These are phyloP conservation scores for Aurelia aurita DNA, from an alignment of 30 jellyfish, hydroid and myxozoan genomes.

Conservation along the genomic window DNA sequence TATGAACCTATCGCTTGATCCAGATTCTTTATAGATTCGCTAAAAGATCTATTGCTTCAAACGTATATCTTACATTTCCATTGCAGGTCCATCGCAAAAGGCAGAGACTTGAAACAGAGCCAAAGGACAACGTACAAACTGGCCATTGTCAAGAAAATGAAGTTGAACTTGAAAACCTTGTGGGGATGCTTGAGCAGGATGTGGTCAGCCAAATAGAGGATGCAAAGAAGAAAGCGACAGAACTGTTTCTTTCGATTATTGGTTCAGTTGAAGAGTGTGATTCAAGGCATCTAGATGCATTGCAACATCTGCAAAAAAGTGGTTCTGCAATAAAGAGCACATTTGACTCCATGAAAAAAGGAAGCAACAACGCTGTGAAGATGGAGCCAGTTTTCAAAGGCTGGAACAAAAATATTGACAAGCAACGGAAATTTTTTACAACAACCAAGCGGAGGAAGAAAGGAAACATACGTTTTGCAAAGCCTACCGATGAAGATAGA, in stretches of 20 bases:
- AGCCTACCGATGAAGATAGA: constrained; percentile 28
- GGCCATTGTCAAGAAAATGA: neutral
- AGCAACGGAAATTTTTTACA: constrained; percentile 23
- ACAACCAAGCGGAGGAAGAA: constrained; percentile 33
- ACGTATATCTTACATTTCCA: no score
- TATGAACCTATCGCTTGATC: no score
- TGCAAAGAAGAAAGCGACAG: constrained; percentile 2
- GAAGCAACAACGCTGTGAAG: neutral
- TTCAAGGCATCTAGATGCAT: neutral
- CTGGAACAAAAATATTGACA: neutral
- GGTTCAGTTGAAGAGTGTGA: constrained; percentile 18
- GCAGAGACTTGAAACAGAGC: neutral
- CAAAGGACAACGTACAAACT: neutral
- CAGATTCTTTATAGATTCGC: no score
- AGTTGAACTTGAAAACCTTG: neutral
- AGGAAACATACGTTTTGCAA: constrained; percentile 32
- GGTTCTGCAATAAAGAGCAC: constrained; percentile 29
- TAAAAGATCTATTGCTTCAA: no score
- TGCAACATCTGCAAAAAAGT: neutral
- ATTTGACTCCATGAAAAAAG: neutral
- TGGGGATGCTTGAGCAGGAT: neutral
- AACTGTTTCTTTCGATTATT: constrained; percentile 9
- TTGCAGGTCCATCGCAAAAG: constrained; percentile 4
- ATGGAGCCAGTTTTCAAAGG: neutral
- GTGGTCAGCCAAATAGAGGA: neutral